phyloP scores from a whole-genome alignment of 2,113 vertebrate genomes.

The Megaleporinus macrocephalus region DNA sequence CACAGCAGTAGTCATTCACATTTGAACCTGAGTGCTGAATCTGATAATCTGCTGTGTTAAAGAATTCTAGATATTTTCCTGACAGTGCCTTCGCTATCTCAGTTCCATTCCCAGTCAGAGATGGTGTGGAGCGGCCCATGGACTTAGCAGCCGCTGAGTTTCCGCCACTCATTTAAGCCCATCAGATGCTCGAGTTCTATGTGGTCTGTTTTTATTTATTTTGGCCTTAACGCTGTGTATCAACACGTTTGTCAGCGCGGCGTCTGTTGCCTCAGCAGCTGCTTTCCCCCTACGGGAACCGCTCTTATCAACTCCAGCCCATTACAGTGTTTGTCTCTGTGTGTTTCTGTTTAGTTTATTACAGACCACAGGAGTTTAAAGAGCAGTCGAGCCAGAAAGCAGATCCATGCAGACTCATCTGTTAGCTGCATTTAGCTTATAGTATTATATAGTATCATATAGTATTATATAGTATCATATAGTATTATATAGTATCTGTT shows the following conservation, averaged over 20 bases:
- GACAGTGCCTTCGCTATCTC: no score
- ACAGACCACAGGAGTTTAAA: not conserved
- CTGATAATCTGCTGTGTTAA: no score
- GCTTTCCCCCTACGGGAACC: not conserved
- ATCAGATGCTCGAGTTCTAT: not conserved
- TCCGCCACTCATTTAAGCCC: no score
- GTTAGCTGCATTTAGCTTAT: not conserved
- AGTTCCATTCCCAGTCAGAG: no score
- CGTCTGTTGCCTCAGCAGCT: not conserved
- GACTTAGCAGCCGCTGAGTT: no score
- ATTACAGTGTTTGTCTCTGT: slow-evolving; percentile 1
- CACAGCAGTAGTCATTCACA: not conserved
- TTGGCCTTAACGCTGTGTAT: not conserved
- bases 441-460: not conserved
- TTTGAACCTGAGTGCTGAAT: not conserved
- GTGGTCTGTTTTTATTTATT: not conserved
- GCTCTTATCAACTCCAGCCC: slow-evolving; percentile 12
- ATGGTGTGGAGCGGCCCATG: no score
- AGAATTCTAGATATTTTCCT: no score
- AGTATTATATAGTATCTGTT: not conserved
- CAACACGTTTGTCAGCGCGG: not conserved
- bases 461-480: not conserved
- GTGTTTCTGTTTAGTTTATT: not conserved
- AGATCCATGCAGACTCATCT: not conserved
- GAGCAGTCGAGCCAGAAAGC: not conserved